Evolutionary conservation across 2,797 vertebrate species (phyloP), one percentile per base, ranked within the genome.

Genomic region (Antrozous pallidus): DNA sequence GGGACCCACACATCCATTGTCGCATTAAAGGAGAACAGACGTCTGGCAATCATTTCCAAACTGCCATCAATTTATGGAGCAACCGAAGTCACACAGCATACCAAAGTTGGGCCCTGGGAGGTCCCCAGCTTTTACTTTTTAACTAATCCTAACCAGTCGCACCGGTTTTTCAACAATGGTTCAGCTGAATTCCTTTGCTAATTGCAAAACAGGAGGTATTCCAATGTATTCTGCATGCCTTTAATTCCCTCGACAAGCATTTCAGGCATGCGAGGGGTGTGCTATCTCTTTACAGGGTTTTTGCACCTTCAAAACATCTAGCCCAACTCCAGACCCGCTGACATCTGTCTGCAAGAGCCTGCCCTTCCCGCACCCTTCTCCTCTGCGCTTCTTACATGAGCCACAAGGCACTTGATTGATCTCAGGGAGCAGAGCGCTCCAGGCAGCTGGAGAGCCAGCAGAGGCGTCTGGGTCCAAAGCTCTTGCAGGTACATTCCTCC

Each of bases 91-190:
- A 75, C 31, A 92, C 16, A 89, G 85, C 80, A 88, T 6, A 71
- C 58, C 87, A 94, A 91, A 22, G 7, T 2, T n/a, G 38, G 63
- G 77, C 83, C 70, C 82, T 54, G 71, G 91, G 91, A 94, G 95
- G 90, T 92, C 81, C 73, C 78, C 17, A 10, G 83, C 56, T 92
- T 95, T 91, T 94, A 95, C 88, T 95, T 90, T 95, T 96, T 95
- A 97, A 96, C 95, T 90, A 88, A 74, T 24, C 70, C 80, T 90
- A 94, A 95, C 89, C 80, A 63, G 93, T 79, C 0, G 5, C 80
- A 93, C 87, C 94, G 85, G 94, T 96, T 96, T 95, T 86, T 93
- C 92, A 73, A 90, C 87, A 88, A 77, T 49, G 65, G 78, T 31
- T 88, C 47, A 61, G 75, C 73, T 56, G 82, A 86, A 92, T 95